Percentiles rank a stretch among this genome's conserved stretches.
Evolutionary conservation across 2,797 vertebrate species (phyloP).

Genomic region (Setipinna tenuifilis): DNA sequence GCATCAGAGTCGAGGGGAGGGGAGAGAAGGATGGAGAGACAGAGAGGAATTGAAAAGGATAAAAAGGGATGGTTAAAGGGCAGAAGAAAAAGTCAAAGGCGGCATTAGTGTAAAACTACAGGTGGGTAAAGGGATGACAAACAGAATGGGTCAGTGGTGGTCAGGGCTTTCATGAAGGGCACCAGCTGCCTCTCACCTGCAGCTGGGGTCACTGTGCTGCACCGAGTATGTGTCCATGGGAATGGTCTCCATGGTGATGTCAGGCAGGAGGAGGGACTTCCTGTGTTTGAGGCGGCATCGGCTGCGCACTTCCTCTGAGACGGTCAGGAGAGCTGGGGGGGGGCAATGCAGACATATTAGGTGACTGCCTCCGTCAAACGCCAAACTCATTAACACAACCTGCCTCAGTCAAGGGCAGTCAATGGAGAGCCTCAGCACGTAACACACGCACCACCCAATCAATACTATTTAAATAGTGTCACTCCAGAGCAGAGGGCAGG

Average conservation of each 20-base stretch:
- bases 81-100: too few relatives aligned
- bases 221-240: constrained; percentile 92
- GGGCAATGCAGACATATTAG: background rate
- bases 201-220: constrained; percentile 85
- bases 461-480: background rate
- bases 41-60: too few relatives aligned
- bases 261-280: constrained; percentile 92
- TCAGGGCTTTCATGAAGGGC: background rate
- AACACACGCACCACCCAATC: background rate
- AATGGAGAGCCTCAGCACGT: background rate
- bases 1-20: too few relatives aligned
- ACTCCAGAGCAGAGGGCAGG: background rate
- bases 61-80: too few relatives aligned
- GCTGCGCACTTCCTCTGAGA: constrained; percentile 96
- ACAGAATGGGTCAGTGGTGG: too few relatives aligned
- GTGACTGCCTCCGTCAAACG: background rate
- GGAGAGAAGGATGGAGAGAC: too few relatives aligned
- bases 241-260: constrained; percentile 92
- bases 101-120: too few relatives aligned
- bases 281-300: constrained; percentile 97
- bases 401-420: background rate
- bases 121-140: too few relatives aligned
- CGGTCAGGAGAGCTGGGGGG: constrained; percentile 87
- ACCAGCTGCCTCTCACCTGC: constrained; percentile 75
- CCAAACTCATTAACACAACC: background rate